Percentiles rank a stretch among this genome's conserved stretches.
phyloP scores from a whole-genome alignment of 2,113 vertebrate genomes.

The Otocyon megalotis region DNA sequence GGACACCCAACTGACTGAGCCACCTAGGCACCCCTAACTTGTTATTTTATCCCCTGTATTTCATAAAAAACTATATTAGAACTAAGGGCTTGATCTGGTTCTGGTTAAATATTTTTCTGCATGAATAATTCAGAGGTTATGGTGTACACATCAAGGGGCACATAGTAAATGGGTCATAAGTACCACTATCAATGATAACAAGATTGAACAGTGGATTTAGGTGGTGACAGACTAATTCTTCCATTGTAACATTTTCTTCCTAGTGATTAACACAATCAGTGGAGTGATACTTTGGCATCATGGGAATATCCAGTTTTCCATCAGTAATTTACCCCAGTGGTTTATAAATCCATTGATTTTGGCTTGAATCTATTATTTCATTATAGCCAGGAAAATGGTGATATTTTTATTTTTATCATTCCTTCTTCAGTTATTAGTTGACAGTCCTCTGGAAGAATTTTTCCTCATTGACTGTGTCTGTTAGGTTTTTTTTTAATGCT shows the following conservation, averaged over 20 bases:
- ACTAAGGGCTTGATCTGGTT: neutral
- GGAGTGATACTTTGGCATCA: neutral
- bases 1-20: neutral
- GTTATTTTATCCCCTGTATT: neutral
- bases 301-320: neutral
- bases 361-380: neutral
- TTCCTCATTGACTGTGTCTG: neutral
- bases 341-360: conserved; percentile 17
- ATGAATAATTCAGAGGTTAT: neutral
- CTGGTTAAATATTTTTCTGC: conserved; percentile 22
- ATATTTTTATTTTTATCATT: neutral
- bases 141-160: neutral
- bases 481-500: neutral
- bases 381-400: neutral
- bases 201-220: neutral
- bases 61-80: conserved; percentile 46
- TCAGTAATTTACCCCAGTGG: neutral
- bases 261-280: neutral
- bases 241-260: neutral
- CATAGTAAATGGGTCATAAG: neutral
- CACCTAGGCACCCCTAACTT: neutral
- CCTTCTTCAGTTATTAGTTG: neutral
- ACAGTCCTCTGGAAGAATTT: neutral
- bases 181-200: neutral
- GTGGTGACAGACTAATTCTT: neutral